Evolutionary conservation across 2,888 invertebrate genomes (phyloP).

Genomic region (Archips crataeganus): DNA sequence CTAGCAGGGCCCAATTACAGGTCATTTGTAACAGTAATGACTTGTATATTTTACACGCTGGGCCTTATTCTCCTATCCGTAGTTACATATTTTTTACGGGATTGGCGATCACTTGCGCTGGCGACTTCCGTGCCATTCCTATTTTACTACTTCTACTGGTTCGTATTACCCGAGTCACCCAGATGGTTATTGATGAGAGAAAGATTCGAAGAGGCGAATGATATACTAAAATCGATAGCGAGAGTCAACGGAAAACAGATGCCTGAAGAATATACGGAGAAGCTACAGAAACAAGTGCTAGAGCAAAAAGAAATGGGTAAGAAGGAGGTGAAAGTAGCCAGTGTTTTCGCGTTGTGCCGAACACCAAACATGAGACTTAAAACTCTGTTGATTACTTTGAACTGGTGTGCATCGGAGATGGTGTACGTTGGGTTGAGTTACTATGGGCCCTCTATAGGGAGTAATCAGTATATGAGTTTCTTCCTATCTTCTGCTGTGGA

Average conservation of each 20-base stretch:
- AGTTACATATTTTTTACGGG: constrained; percentile 93
- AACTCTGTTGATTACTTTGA: constrained; percentile 93
- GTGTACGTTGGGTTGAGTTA: constrained; percentile 97
- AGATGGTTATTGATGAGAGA: constrained; percentile 95
- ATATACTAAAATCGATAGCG: constrained; percentile 91
- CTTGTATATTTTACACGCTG: constrained; percentile 95
- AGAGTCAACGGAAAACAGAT: constrained; percentile 91
- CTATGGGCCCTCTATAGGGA: constrained; percentile 95
- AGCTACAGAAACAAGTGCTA: constrained; percentile 90
- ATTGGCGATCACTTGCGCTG: constrained; percentile 93
- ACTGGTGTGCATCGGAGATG: constrained; percentile 97
- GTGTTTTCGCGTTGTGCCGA: constrained; percentile 88
- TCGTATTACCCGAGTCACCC: constrained; percentile 95
- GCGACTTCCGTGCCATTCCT: constrained; percentile 95
- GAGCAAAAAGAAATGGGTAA: constrained; percentile 86
- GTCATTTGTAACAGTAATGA: constrained; percentile 96
- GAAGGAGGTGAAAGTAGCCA: constrained; percentile 69
- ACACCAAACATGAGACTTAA: constrained; percentile 96
- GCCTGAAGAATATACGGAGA: constrained; percentile 90
- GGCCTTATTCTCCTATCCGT: constrained; percentile 93
- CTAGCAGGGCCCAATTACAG: constrained; percentile 96
- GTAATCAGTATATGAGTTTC: constrained; percentile 95
- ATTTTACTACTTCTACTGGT: constrained; percentile 93
- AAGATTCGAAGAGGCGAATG: constrained; percentile 92
- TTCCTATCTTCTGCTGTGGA: constrained; percentile 95